Evolutionary conservation across 2,888 invertebrate species (phyloP).

Genomic region (Dryomyza anilis): DNA sequence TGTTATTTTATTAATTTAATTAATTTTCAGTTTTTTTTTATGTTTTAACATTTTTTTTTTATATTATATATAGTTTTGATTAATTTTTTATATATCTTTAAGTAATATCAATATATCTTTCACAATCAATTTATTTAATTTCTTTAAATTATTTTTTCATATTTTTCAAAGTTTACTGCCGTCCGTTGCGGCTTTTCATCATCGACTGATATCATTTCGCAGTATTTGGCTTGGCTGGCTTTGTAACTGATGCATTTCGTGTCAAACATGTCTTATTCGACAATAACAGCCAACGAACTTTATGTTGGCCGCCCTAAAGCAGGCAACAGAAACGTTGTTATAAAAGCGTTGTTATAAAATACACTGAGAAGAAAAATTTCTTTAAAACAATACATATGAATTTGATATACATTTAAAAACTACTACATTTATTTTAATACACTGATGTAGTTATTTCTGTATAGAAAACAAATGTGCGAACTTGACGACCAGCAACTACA

Average conservation of each 20-base stretch:
- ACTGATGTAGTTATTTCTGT: too few relatives aligned
- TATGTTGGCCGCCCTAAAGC: slow-evolving; percentile 5
- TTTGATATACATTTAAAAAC: too few relatives aligned
- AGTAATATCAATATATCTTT: too few relatives aligned
- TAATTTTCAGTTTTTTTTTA: neutral
- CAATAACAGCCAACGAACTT: neutral
- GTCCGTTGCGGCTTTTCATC: slow-evolving; percentile 46
- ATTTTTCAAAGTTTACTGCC: slow-evolving; percentile 30
- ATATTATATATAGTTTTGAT: slow-evolving; percentile 1
- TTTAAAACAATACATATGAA: too few relatives aligned
- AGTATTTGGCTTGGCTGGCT: slow-evolving; percentile 30
- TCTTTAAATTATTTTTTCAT: slow-evolving; percentile 4
- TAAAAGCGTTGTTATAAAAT: too few relatives aligned
- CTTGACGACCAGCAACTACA: too few relatives aligned
- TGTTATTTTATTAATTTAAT: too few relatives aligned
- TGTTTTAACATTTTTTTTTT: neutral
- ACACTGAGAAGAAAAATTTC: too few relatives aligned
- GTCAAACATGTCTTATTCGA: slow-evolving; percentile 16
- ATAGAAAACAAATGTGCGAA: too few relatives aligned
- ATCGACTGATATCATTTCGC: slow-evolving; percentile 48
- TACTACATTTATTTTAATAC: too few relatives aligned
- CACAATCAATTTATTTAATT: slow-evolving; percentile 4
- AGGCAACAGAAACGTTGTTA: slow-evolving; percentile 10
- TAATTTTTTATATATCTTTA: neutral
- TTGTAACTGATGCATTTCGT: neutral